Evolutionary conservation across 2,888 invertebrate genomes (phyloP), one percentile per base, ranked within the genome.

Genomic region (Stictocephala bisonia): DNA sequence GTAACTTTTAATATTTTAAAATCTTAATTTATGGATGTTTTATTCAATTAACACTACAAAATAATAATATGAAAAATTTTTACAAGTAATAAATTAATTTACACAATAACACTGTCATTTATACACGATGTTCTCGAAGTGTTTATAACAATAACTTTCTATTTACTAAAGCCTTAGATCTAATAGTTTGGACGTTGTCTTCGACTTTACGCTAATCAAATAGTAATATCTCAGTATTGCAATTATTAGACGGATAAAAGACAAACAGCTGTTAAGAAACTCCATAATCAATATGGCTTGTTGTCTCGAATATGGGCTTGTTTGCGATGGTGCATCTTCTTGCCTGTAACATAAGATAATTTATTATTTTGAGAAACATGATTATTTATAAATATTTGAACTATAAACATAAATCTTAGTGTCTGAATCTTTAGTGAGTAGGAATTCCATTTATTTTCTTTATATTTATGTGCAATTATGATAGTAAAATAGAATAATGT

Each of bases 291-390:
- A 82, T 91, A 93, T 9, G 89, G 86, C 80, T 90, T 85, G 84
- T 95, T 95, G 81, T 93, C 89, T 75, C 90, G 88, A 67, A 95
- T 84, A 79, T 89, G 87, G 0, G 93, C 95, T 80, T 91, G 90
- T 80, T 93, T 92, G 75, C 87, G 87, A 79, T 88, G 86, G 3
- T 88, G 88, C 77, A 88, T 86, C 76, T 90, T 88, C 40, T 90
- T 85, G 81, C 64, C 64, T 64, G 64, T n/a, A 64, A 64, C 13
- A 2, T 6, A 6, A 22, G n/a, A 15, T 22, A 51, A 7, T 6
- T 51, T 51, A n/a, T 51, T 4, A 3, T 7, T 7, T 22, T 22
- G 6, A 51, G 51, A 51, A n/a, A 7, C 4, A 51, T 9, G 15
- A 44, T 44, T 44, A 44, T n/a, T 7, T 7, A 44, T 6, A 6